phyloP scores from a whole-genome alignment of 2,113 vertebrate species.

The Prionailurus viverrinus region DNA sequence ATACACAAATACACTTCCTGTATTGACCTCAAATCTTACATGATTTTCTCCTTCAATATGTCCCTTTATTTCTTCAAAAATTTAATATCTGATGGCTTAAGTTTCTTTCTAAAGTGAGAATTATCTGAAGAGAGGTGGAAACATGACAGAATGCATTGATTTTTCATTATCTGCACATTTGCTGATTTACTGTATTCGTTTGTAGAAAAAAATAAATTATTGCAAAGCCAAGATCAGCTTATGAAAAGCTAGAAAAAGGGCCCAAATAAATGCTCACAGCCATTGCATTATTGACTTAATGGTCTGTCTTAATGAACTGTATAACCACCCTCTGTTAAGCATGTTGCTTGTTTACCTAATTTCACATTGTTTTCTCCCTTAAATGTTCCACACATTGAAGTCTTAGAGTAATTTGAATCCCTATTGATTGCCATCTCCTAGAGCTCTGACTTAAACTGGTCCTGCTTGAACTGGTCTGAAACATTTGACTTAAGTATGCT shows the following conservation, averaged over 20 bases:
- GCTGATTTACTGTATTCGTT: conserved; percentile 16
- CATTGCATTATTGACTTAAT: conserved; percentile 26
- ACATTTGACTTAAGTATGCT: neutral
- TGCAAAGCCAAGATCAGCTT: conserved; percentile 48
- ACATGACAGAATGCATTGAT: neutral
- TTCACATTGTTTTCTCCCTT: conserved; percentile 59
- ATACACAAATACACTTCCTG: conserved; percentile 16
- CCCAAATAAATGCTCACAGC: conserved; percentile 3
- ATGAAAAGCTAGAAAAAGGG: conserved; percentile 50
- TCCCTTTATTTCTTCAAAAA: conserved; percentile 35
- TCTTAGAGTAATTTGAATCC: conserved; percentile 45
- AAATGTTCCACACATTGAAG: conserved; percentile 61
- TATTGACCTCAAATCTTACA: neutral
- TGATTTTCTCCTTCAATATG: neutral
- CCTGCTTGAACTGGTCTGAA: neutral
- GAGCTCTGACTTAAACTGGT: neutral
- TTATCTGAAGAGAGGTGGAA: neutral
- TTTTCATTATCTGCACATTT: conserved; percentile 50
- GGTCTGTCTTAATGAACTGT: conserved; percentile 59
- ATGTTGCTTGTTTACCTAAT: conserved; percentile 57
- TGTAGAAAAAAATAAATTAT: conserved; percentile 41
- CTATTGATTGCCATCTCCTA: conserved; percentile 43
- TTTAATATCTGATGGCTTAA: neutral
- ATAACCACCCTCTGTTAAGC: conserved; percentile 40
- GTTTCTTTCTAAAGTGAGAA: conserved; percentile 60